phyloP scores from a whole-genome alignment of 2,797 vertebrate species.

The Fratercula arctica region DNA sequence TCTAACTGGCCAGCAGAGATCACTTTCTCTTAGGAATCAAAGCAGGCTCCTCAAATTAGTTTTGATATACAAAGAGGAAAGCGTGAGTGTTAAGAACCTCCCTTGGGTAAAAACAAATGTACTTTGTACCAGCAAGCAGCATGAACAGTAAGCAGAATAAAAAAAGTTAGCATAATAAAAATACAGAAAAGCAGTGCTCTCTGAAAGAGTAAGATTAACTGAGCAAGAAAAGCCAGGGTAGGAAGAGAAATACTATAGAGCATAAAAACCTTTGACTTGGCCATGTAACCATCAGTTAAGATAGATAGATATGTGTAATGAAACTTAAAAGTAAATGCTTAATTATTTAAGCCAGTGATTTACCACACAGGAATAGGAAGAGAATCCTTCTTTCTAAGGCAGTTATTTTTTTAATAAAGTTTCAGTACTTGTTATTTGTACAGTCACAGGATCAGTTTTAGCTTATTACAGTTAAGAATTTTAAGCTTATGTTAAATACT shows the following conservation, averaged over 20 bases:
- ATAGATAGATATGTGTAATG: not conserved
- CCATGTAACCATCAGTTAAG: not conserved
- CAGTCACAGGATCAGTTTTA: slow-evolving; percentile 52
- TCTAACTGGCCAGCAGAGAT: not conserved
- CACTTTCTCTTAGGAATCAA: not conserved
- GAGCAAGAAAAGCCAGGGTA: not conserved
- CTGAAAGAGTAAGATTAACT: not conserved
- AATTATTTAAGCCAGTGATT: slow-evolving; percentile 23
- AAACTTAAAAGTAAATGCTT: slow-evolving; percentile 46
- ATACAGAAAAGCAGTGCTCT: not conserved
- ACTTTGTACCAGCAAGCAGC: not conserved
- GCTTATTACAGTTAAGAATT: slow-evolving; percentile 57
- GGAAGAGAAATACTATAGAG: not conserved
- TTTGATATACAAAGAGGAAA: not conserved
- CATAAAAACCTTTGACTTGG: not conserved
- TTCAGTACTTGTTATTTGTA: slow-evolving; percentile 43
- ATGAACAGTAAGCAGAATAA: not conserved
- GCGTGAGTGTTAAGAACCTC: not conserved
- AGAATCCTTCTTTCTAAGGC: slow-evolving; percentile 30
- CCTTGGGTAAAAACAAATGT: not conserved
- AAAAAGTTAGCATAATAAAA: not conserved
- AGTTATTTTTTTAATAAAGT: slow-evolving; percentile 25
- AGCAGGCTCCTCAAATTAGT: not conserved
- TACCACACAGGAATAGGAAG: slow-evolving; percentile 36
- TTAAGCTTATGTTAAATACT: slow-evolving; percentile 63